Evolutionary conservation across 1,140 invertebrate genomes (phyloP), one percentile per base, ranked within the genome.

Genomic region (Zaprionus tsacasi): DNA sequence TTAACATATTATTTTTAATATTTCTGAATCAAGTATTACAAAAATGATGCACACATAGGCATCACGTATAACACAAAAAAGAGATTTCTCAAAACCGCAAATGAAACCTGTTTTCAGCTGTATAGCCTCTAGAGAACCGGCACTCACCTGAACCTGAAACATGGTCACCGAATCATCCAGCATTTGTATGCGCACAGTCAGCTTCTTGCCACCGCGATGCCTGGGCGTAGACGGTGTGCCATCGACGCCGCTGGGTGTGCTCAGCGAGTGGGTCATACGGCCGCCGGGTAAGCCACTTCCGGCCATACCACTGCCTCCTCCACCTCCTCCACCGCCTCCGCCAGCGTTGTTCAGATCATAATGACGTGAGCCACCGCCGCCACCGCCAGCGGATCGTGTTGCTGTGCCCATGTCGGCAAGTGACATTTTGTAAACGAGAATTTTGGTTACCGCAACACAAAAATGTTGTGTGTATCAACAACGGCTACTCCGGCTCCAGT

Each of bases 61-160:
- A 40, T n/a, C 38, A n/a, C 13, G 13, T 40, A n/a, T 40, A 5
- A 6, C 13, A n/a, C 6, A 0, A 13, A 40, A 40, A 21, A 15
- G 10, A 10, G 10, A 10, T 21, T 8, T 48, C 21, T 6, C 45
- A 48, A 17, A 48, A 48, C 15, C n/a, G n/a, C n/a, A 17, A 15
- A 17, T 10, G 8, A 48, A 50, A 50, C 45, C 45, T 25, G 45
- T 50, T 50, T 50, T 50, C 8, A 48, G 2, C 11, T 25, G 12
- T 21, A 21, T 21, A 21, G 21, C 21, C 21, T 1, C 21, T 21
- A 21, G 1, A 21, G 7, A 30, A 30, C 27, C 27, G 27, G 27
- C 6, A 64, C 93, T 94, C 91, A 97, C 97, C 96, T 97, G 97
- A 74, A 98, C 96, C 95, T 97, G 97, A 93, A 98, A 98, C 94